Conservation (phyloP, 2,797 vertebrate species). For the Xyrichtys novacula region DNA sequence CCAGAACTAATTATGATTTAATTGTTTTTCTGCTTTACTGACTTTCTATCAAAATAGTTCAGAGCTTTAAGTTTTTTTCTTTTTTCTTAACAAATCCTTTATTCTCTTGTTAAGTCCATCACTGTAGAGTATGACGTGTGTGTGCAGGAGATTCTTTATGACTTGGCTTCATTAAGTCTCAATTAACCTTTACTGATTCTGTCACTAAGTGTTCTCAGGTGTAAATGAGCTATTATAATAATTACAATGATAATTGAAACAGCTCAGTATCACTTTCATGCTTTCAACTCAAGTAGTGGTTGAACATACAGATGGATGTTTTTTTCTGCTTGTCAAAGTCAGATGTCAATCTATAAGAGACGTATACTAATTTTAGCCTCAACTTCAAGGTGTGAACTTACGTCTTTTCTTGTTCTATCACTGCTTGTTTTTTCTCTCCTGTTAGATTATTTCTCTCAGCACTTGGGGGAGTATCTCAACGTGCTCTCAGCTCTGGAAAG, state of each 20-base stretch:
- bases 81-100: no score
- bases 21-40: conserved; percentile 1
- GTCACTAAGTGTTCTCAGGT: conserved; percentile 7
- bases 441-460: conserved; percentile 94
- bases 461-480: conserved; percentile 92
- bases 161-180: neutral
- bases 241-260: conserved; percentile 17
- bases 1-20: conserved; percentile 6
- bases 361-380: no score
- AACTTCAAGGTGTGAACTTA: neutral
- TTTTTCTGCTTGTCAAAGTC: neutral
- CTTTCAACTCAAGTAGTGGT: neutral
- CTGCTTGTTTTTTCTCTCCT: conserved; percentile 31
- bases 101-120: neutral
- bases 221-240: neutral
- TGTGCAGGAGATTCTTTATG: conserved; percentile 7
- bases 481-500: conserved; percentile 94
- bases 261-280: neutral
- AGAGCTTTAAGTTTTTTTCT: neutral
- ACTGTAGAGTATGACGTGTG: neutral
- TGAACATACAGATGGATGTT: neutral
- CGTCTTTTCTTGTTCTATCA: conserved; percentile 7
- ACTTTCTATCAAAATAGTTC: neutral
- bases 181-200: neutral
- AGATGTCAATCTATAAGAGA: conserved; percentile 12